phyloP scores from a whole-genome alignment of 2,888 invertebrate species.

The Melinaea menophilus region DNA sequence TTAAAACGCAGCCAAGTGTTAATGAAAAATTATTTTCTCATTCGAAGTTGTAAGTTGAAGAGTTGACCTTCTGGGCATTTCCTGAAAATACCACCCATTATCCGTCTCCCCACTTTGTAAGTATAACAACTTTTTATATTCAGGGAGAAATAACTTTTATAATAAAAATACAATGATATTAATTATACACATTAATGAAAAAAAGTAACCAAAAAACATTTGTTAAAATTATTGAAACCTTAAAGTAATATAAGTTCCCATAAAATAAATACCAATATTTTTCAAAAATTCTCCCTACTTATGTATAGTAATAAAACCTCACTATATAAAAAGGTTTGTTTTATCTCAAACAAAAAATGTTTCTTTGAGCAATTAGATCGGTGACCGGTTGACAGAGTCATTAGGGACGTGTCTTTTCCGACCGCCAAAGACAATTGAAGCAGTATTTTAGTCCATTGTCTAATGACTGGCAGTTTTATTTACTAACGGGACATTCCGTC shows the following conservation, averaged over 20 bases:
- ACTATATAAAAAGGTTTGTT: not conserved
- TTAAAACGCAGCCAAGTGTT: constrained; percentile 59
- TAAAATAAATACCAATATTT: too few species aligned
- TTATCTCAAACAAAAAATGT: not conserved
- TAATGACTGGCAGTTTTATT: constrained; percentile 75
- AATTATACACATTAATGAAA: too few species aligned
- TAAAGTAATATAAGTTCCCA: too few species aligned
- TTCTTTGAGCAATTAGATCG: constrained; percentile 54
- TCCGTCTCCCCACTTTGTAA: constrained; percentile 41
- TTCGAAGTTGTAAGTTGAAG: constrained; percentile 57
- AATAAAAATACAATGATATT: too few species aligned
- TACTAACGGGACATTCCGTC: constrained; percentile 64
- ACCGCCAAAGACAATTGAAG: constrained; percentile 64
- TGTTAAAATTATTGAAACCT: too few species aligned
- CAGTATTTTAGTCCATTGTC: constrained; percentile 67
- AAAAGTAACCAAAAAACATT: too few species aligned
- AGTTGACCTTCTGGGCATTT: constrained; percentile 36
- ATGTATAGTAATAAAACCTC: too few species aligned
- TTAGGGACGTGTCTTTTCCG: constrained; percentile 67
- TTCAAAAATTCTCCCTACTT: too few species aligned
- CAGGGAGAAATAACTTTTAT: too few species aligned
- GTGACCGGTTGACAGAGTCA: constrained; percentile 70
- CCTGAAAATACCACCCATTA: constrained; percentile 53
- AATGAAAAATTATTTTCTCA: constrained; percentile 71
- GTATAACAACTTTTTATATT: constrained; percentile 1